phyloP scores from a whole-genome alignment of 2,113 vertebrate species.

The Manacus vitellinus region DNA sequence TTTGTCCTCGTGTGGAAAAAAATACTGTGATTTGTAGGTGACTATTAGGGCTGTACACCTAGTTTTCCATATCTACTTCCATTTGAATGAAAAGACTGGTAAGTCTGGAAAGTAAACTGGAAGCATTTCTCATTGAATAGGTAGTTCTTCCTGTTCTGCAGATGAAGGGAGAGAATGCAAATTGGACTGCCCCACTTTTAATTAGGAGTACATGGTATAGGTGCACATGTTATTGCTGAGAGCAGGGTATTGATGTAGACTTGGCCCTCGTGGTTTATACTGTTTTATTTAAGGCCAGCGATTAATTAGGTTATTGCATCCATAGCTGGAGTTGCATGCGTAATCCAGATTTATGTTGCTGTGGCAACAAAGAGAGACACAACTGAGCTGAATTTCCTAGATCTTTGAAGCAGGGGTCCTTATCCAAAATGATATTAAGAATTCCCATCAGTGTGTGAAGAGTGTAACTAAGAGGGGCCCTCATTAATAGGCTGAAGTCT shows the following conservation, averaged over 20 bases:
- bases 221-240: not conserved
- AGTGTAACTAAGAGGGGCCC: not conserved
- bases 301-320: not conserved
- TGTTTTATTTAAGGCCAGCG: not conserved
- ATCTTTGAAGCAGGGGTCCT: not conserved
- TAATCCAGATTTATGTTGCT: not conserved
- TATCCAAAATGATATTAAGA: not conserved
- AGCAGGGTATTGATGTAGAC: not conserved
- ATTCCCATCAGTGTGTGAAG: not conserved
- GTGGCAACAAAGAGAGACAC: not conserved
- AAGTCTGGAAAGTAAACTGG: not conserved
- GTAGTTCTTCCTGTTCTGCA: not conserved
- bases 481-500: not conserved
- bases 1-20: not conserved
- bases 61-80: not conserved
- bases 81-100: not conserved
- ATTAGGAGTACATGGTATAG: not conserved
- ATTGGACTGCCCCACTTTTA: not conserved
- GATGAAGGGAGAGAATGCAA: not conserved
- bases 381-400: slow-evolving; percentile 21
- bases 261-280: not conserved
- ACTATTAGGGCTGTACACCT: not conserved
- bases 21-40: not conserved
- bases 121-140: not conserved
- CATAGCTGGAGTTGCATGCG: not conserved